Base-by-base conservation (phyloP, 2,113 vertebrate species). In the Bombycilla garrulus region DNA sequence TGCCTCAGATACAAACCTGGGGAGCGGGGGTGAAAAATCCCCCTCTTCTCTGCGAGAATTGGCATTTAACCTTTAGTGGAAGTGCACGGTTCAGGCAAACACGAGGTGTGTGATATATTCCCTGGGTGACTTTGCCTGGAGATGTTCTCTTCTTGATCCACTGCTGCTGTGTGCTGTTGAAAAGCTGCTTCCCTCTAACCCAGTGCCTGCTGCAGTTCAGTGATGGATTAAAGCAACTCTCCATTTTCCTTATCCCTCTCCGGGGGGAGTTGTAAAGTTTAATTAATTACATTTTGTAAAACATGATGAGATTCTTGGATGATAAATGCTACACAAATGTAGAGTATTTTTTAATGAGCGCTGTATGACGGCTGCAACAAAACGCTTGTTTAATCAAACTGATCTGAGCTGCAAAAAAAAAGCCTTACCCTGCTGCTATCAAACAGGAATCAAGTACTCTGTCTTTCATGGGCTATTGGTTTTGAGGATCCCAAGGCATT, bases 241-340 rank as follows among this genome's bases (percentile, higher is more conserved):
- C 61, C 73, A n/a, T 95, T 95, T 97, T 92, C 94, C 70, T 84
- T 84, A 91, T 91, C 86, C 93, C 54, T 89, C 95, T 95, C 94
- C 1, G 2, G 82, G 89, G 95, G 94, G 94, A 95, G 86, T 35
- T 96, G 89, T 93, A 81, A 92, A 91, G 86, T 97, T 95, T 95
- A 96, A 97, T 97, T 96, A 97, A 96, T 97, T 96, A 88, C 89
- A 70, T 91, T 95, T 89, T 91, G 94, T 94, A 91, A 89, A 95
- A 84, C 94, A 93, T 12, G 60, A 96, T 93, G 95, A 96, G 92
- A 77, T 95, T 80, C 92, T 86, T 64, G 76, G 94, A 51, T 96
- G 95, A 95, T 92, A 92, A 96, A 96, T 88, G 93, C 82, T 90
- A 65, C 73, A 84, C 90, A 81, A 93, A 93, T 66, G 93, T 70